phyloP scores from a whole-genome alignment of 2,113 vertebrate species.

The Kobus ellipsiprymnus region DNA sequence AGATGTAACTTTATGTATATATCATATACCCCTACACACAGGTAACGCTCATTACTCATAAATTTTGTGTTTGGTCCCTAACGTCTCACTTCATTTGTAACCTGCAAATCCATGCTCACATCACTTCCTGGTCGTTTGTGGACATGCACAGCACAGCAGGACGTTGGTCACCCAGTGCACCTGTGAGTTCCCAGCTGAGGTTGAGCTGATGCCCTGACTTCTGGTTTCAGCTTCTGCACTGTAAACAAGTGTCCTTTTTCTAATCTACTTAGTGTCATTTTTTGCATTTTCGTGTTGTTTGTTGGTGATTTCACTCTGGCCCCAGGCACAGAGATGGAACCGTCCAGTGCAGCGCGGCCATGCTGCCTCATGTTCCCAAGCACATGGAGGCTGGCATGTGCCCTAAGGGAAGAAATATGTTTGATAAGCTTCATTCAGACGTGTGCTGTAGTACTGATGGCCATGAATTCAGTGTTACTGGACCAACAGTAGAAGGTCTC shows the following conservation, averaged over 20 bases:
- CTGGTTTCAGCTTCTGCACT: not conserved
- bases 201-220: not conserved
- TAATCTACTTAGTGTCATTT: accelerated
- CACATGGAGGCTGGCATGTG: not conserved
- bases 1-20: not conserved
- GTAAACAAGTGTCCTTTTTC: not conserved
- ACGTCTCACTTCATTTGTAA: not conserved
- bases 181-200: not conserved
- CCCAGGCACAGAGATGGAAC: not conserved
- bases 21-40: not conserved
- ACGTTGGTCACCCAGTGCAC: accelerated
- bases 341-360: not conserved
- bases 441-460: not conserved
- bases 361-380: not conserved
- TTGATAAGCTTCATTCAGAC: not conserved
- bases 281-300: not conserved
- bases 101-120: too few relatives aligned
- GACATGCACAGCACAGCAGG: not conserved
- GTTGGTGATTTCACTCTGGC: not conserved
- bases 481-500: not conserved
- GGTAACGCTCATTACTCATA: not conserved
- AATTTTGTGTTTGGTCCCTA: not conserved
- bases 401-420: accelerated
- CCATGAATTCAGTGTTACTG: not conserved
- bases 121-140: not conserved